A percentile compares a stretch with the other conserved stretches of the same genome.
These are phyloP conservation scores for Menura novaehollandiae DNA, from an alignment of 2,113 vertebrate species.

Conservation along the genomic window DNA sequence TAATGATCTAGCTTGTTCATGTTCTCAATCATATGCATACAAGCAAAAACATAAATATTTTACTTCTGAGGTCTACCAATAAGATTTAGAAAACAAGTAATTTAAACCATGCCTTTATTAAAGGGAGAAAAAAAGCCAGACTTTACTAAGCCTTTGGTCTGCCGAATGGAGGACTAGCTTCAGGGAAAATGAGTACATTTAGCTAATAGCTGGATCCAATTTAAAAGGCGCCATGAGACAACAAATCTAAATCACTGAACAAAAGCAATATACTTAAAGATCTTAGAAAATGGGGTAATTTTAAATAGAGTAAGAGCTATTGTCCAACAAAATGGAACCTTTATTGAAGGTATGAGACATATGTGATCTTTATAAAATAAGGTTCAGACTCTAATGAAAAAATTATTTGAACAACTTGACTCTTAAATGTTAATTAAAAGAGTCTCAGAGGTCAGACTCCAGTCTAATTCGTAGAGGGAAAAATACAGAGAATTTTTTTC, in stretches of 20 bases:
- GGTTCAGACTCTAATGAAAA: not conserved
- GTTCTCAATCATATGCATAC: not conserved
- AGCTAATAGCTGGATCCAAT: slow-evolving; percentile 56
- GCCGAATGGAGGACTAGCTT: slow-evolving; percentile 4
- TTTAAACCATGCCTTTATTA: slow-evolving; percentile 7
- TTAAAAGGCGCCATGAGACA: slow-evolving; percentile 18
- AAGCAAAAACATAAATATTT: not conserved
- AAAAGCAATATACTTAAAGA: not conserved
- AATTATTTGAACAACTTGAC: not conserved
- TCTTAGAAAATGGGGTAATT: not conserved
- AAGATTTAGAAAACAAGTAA: slow-evolving; percentile 10
- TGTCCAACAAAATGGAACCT: not conserved
- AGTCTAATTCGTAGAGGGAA: not conserved
- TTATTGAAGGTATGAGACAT: not conserved
- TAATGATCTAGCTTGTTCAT: not conserved
- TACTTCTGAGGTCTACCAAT: not conserved
- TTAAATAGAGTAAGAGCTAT: not conserved
- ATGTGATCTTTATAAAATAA: not conserved
- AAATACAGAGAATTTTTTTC: not conserved
- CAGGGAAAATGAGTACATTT: slow-evolving; percentile 16
- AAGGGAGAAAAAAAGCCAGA: not conserved
- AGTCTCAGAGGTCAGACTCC: not conserved
- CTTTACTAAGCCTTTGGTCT: not conserved
- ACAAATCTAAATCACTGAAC: slow-evolving; percentile 22
- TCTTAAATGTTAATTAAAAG: not conserved